Evolutionary conservation across 1,140 invertebrate genomes (phyloP), one percentile per base, ranked within the genome.

Genomic region (Drosophila takahashii): DNA sequence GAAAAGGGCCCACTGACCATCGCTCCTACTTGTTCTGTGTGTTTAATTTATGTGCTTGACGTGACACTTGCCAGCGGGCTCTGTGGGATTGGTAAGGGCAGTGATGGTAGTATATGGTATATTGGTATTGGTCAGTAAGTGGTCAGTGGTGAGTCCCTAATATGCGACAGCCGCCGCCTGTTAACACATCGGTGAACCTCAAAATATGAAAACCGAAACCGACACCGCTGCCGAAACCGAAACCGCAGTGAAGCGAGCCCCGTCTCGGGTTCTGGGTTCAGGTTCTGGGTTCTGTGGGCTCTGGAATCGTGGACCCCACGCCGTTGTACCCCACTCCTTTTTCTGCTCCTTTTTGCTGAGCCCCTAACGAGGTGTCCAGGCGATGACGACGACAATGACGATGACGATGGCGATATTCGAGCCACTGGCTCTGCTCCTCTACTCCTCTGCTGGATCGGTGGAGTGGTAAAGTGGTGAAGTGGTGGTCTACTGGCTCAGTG

Each of bases 201-300:
- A 84, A 87, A 87, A 87, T 87, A 87, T 89, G 84, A 87, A 87
- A 87, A 77, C 76, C 83, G 83, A 87, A 87, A 83, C 76, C 83
- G 66, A 89, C 76, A 77, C 71, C 77, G 79, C 72, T 58, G 62
- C 47, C 50, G 74, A 44, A 45, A 70, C 65, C 64, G 66, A 69
- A 56, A 70, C 66, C 65, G 52, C 53, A 57, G 13, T 32, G 44
- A 65, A 66, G 62, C 62, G 62, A 57, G 54, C 39, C 27, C 41
- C 54, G 37, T 13, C 78, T 69, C 52, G 76, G 61, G 79, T 51
- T 47, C 58, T 34, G 34, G 29, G 58, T 36, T 32, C 11, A n/a
- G 42, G 29, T 50, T 61, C 39, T 50, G 56, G 45, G 32, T 26
- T 27, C 18, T 36, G 11, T n/a, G 58, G 44, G 34, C 32, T 15